A percentile compares a stretch with the other conserved stretches of the same genome.
Evolutionary conservation across 2,113 vertebrate species (phyloP).

Genomic region (Peromyscus californicus): DNA sequence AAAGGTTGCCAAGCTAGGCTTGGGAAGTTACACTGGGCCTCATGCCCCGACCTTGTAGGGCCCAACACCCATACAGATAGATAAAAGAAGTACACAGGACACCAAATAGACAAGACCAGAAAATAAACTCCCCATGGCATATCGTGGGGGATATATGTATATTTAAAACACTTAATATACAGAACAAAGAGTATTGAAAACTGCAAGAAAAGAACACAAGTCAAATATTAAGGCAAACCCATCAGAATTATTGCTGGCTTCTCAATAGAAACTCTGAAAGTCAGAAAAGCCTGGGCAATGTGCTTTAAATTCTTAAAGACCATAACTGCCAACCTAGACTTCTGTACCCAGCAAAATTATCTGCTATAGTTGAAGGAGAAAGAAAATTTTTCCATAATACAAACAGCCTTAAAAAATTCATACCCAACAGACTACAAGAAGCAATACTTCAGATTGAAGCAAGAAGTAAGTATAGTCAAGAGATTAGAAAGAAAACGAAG

Average conservation of each 20-base stretch:
- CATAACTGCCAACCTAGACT: neutral
- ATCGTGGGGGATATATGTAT: neutral
- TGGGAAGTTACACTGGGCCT: too few species aligned
- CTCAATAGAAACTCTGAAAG: neutral
- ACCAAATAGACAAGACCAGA: neutral
- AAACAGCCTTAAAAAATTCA: neutral
- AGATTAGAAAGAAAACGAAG: neutral
- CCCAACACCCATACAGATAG: neutral
- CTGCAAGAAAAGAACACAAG: neutral
- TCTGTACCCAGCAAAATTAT: neutral
- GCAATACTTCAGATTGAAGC: neutral
- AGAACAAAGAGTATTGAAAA: neutral
- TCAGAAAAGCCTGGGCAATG: neutral
- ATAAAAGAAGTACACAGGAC: neutral
- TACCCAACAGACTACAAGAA: neutral
- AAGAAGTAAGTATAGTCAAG: neutral
- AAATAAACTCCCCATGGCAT: neutral
- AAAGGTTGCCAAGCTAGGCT: too few species aligned
- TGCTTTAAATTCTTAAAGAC: neutral
- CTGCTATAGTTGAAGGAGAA: neutral
- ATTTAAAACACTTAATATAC: neutral
- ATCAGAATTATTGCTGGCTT: neutral
- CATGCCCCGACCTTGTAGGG: too few species aligned
- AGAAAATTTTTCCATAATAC: neutral
- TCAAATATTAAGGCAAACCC: neutral